Evolutionary conservation across 2,113 vertebrate genomes (phyloP), one percentile per base, ranked within the genome.

Genomic region (Gallinago jamesoni): DNA sequence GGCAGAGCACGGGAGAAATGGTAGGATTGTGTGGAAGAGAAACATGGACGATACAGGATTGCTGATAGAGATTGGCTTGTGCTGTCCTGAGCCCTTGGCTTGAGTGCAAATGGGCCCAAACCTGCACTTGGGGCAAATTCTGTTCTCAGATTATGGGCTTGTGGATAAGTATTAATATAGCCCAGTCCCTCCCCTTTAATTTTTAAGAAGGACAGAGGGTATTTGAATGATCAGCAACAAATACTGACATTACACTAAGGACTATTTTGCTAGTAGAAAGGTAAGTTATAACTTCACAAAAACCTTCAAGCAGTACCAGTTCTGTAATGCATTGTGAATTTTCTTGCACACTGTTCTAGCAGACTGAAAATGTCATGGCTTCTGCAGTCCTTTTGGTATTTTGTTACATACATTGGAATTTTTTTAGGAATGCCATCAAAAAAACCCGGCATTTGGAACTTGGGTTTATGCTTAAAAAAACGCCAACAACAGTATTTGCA

Each of bases 11-110:
- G 47, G 74, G 35, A 74, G 62, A 55, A 59, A 13, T 23, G 28
- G 41, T 41, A 7, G 57, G 67, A 18, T 24, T 31, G 39, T 45
- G 24, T 78, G 70, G 17, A 15, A 45, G 33, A 62, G n/a, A 63
- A 22, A 23, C 7, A 9, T 0, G 4, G 50, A 12, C 1, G 0
- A 62, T 27, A 5, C 0, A 25, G 70, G 23, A 10, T 37, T 85
- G 68, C 48, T 68, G 60, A 5, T 31, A 6, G 1, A 31, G 47
- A 21, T 30, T 31, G 75, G 19, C 64, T 90, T 73, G 12, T 70
- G 68, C 21, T 62, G 23, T 55, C 47, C 53, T 43, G 35, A 88
- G 67, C 72, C 45, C 33, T 69, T 66, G 43, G 22, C 62, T 82
- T 84, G 24, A 69, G 47, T 14, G 50, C 39, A 69, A 78, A 52